phyloP scores from a whole-genome alignment of 2,888 invertebrate species.

The Amphipoea lucens region DNA sequence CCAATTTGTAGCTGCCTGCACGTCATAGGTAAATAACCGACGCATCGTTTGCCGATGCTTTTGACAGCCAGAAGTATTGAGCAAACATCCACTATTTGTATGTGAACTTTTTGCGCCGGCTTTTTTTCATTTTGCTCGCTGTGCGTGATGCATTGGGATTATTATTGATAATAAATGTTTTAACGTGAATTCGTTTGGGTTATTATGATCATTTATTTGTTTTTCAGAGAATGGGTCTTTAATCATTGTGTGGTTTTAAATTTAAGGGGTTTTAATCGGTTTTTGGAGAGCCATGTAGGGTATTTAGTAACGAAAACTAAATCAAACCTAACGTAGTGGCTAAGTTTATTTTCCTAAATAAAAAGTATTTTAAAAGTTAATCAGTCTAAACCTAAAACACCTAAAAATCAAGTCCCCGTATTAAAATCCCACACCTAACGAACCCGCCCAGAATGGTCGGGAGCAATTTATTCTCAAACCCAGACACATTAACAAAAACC shows the following conservation, averaged over 20 bases:
- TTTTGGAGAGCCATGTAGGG: not conserved
- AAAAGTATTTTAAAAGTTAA: slow-evolving; percentile 11
- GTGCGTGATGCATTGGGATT: slow-evolving; percentile 41
- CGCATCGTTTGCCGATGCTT: slow-evolving; percentile 84
- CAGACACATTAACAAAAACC: slow-evolving; percentile 90
- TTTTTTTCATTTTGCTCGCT: slow-evolving; percentile 54
- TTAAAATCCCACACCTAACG: slow-evolving; percentile 54
- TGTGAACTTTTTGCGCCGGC: slow-evolving; percentile 66
- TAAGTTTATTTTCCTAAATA: not conserved
- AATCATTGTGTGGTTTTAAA: not conserved
- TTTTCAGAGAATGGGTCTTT: not conserved
- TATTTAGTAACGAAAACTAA: not conserved
- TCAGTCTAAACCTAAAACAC: slow-evolving; percentile 19
- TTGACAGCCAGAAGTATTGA: slow-evolving; percentile 83
- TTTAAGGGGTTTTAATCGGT: not conserved
- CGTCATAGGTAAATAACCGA: slow-evolving; percentile 82
- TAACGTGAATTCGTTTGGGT: not conserved
- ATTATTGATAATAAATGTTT: slow-evolving; percentile 43
- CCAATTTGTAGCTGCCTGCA: slow-evolving; percentile 81
- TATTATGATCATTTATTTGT: slow-evolving; percentile 4
- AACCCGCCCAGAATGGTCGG: slow-evolving; percentile 77
- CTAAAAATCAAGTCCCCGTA: slow-evolving; percentile 14
- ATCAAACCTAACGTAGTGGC: too few species aligned
- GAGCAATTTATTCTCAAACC: slow-evolving; percentile 86
- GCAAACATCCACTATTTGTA: slow-evolving; percentile 82